Evolutionary conservation across 1,140 invertebrate species (phyloP), one percentile per base, ranked within the genome.

Genomic region (Lepidurus apus): DNA sequence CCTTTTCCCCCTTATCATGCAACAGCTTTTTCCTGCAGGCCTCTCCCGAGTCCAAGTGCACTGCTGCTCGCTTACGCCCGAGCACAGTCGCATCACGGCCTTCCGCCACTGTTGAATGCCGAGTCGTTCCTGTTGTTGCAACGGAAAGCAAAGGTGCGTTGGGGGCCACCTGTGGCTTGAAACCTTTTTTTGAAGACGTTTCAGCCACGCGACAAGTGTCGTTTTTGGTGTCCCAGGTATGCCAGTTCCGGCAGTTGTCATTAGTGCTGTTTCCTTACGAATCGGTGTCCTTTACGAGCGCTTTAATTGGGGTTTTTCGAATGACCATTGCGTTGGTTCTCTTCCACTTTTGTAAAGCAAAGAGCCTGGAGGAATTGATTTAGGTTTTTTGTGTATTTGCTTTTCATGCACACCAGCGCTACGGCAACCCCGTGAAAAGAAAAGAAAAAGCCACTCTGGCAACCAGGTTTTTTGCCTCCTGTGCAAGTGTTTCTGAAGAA

Each of bases 111-210:
- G 34, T 4, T 34, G 34, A 34, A 34, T 3, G 34, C 34, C 34
- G 34, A 34, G 34, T 34, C 34, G 34, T 34, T 34, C 34, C 53
- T 65, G 45, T 17, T 13, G 47, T 13, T 65, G n/a, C 21, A 21
- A 65, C 8, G 17, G 53, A 65, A 65, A 65, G 53, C 21, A 7
- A 65, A 47, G n/a, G 53, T n/a, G 17, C 21, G 17, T 65, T 65
- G 7, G 53, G 53, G 53, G 1, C 53, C 53, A 65, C 53, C 53
- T 65, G 53, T 65, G 53, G 53, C 53, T 65, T 7, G 13, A 65
- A 65, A 65, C 53, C 53, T 65, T 65, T 65, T 65, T 65, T 65
- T 17, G 53, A 65, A 65, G 53, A 21, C 13, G 53, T 65, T 65
- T 21, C 53, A 65, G 21, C 17, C 53, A 65, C 53, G 53, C 13